phyloP scores from a whole-genome alignment of 2,888 invertebrate genomes.

The Diploptera punctata region DNA sequence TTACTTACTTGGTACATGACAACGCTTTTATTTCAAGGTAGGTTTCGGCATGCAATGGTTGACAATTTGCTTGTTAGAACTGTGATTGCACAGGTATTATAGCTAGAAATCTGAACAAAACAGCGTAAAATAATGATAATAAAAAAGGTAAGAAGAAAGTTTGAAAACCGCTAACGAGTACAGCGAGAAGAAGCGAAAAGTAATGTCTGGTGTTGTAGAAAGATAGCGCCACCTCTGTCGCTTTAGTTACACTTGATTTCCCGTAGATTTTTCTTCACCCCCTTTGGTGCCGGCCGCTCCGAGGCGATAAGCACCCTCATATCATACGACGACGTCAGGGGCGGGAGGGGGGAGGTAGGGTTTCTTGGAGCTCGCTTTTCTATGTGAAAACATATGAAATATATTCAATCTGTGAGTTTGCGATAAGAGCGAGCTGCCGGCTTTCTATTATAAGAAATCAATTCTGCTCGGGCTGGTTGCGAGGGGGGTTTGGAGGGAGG shows the following conservation, averaged over 20 bases:
- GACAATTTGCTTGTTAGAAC: too few species aligned
- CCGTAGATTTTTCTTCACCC: constrained; percentile 47
- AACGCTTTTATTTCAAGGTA: too few species aligned
- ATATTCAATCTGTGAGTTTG: constrained; percentile 71
- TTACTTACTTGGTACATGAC: too few species aligned
- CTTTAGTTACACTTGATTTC: constrained; percentile 55
- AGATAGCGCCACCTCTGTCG: constrained; percentile 40
- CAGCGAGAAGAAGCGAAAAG: not conserved
- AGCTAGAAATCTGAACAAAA: too few species aligned
- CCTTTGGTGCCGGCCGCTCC: constrained; percentile 48
- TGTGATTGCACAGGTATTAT: too few species aligned
- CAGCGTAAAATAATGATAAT: too few species aligned
- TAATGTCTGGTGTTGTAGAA: constrained; percentile 42
- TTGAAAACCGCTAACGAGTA: constrained; percentile 3
- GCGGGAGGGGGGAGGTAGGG: constrained; percentile 46
- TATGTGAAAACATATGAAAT: constrained; percentile 67
- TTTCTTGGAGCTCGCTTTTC: constrained; percentile 49
- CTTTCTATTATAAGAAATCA: constrained; percentile 53
- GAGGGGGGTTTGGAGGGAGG: constrained; percentile 15
- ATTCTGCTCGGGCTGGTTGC: constrained; percentile 41
- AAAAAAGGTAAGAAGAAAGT: too few species aligned
- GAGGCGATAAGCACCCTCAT: constrained; percentile 36
- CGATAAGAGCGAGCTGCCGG: constrained; percentile 61
- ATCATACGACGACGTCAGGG: constrained; percentile 35
- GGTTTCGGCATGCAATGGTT: too few species aligned